Base-by-base conservation (phyloP, 2,797 vertebrate genomes). In the Typhlichthys subterraneus region DNA sequence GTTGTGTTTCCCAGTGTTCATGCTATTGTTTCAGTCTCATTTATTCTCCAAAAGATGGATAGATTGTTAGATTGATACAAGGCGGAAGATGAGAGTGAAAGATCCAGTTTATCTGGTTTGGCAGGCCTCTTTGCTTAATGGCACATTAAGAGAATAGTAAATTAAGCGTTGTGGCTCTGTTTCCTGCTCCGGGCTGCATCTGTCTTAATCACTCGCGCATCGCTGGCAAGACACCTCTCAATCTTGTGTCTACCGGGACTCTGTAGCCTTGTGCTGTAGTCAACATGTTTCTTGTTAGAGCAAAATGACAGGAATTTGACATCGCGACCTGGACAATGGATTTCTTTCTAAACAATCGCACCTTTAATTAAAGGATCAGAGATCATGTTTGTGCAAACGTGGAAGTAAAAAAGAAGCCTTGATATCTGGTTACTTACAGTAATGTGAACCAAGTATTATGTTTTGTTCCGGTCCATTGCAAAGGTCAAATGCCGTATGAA, bases 101-200 rank as follows among this genome's bases (percentile, higher is more conserved):
- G 53, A 56, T 50, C 51, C 50, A 77, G 68, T 87, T 75, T 59
- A 66, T 85, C 78, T 76, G 73, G 70, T 82, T 73, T 77, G 76
- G 84, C 81, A 53, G 23, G 65, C 73, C 75, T 79, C 79, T 88
- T 85, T 70, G 77, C 71, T 73, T 86, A 82, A 85, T 76, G 78
- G 79, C 11, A 64, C 84, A 64, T 70, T 68, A 74, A 81, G 70
- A 67, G 70, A 69, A 74, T 54, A 48, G 45, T 64, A 84, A 87
- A 86, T 73, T 73, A 88, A 75, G 68, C 62, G 33, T 72, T 73
- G 72, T 72, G 48, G 57, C 23, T 69, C 42, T n/a, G 19, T 61
- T 59, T 70, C 53, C 12, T 66, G 66, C 53, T 45, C 45, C 7
- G 19, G 56, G 54, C 66, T 58, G 61, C 53, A 59, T 59, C 45